Base-by-base conservation (phyloP, 2,113 vertebrate genomes). In the Donacobius atricapilla region DNA sequence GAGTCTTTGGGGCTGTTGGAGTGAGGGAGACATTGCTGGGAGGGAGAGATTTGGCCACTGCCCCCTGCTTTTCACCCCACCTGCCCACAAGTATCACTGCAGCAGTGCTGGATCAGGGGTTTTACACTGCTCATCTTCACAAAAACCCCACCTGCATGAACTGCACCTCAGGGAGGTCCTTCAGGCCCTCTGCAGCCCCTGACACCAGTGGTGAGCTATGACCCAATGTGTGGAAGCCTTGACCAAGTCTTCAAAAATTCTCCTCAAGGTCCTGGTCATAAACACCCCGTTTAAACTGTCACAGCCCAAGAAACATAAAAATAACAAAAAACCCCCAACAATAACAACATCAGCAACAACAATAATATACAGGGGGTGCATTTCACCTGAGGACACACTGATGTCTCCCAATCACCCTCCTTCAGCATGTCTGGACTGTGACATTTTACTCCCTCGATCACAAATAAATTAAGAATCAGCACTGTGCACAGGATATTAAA, bases 351-450 rank as follows among this genome's bases (percentile, higher is more conserved):
- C 13, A 30, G 3, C 13, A 61, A 27, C 3, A 40, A 13, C 7
- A n/a, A n/a, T 7, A 44, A 40, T 7, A 16, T 3, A 6, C 3
- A 9, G 1, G 1, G 15, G 4, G 1, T 65, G 15, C 13, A n/a
- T 83, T 69, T 73, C 66, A 28, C 12, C 24, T 27, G n/a, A 79
- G n/a, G 45, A 2, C 14, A 9, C 14, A 7, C 3, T 18, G 28
- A 17, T 69, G 11, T 22, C 16, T 79, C 66, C 22, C 7, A 57
- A 1, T 1, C 4, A 40, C 10, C 45, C 54, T 61, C 22, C 31
- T 42, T 42, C 28, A 4, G 25, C 4, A 3, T 39, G 35, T 63
- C 54, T 66, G 35, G 65, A 30, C 50, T 24, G 42, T 33, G 45
- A 24, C 21, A 28, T 45, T 91, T 87, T 40, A 45, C 6, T 63